These are phyloP conservation scores for Cantharis rustica DNA, from an alignment of 2,888 invertebrate genomes.

Conservation along the genomic window DNA sequence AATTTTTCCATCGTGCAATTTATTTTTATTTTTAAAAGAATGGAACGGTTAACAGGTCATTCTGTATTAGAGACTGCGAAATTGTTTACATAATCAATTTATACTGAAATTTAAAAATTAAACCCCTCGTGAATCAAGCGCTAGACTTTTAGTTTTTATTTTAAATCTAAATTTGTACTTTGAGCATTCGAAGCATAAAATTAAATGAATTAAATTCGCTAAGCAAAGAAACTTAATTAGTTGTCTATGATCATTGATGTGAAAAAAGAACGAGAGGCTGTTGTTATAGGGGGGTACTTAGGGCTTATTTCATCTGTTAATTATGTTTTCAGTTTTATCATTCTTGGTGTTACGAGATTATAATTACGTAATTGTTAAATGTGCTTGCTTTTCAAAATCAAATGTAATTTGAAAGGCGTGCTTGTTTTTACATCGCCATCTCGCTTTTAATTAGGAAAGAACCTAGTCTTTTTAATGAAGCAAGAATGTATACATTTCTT, in stretches of 20 bases:
- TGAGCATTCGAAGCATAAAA: not conserved
- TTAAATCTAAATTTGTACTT: not conserved
- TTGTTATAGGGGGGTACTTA: not conserved
- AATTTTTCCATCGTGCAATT: not conserved
- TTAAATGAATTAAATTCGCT: not conserved
- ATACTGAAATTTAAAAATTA: not conserved
- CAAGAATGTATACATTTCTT: not conserved
- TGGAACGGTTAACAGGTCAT: not conserved
- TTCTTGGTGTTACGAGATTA: not conserved
- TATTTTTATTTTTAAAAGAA: not conserved
- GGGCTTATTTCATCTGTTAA: not conserved
- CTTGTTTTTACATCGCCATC: not conserved
- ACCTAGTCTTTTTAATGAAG: not conserved
- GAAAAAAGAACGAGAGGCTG: no score
- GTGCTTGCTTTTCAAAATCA: not conserved
- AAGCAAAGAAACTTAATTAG: not conserved
- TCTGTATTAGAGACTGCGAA: not conserved
- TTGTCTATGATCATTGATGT: no score
- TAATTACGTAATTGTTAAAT: not conserved
- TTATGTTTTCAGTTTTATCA: not conserved
- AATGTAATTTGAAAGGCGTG: not conserved
- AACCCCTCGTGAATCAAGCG: not conserved
- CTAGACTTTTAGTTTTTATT: not conserved
- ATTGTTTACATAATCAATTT: no score
- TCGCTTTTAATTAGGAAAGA: not conserved